Conservation (phyloP, 2,113 vertebrate species). For the Monopterus albus region DNA sequence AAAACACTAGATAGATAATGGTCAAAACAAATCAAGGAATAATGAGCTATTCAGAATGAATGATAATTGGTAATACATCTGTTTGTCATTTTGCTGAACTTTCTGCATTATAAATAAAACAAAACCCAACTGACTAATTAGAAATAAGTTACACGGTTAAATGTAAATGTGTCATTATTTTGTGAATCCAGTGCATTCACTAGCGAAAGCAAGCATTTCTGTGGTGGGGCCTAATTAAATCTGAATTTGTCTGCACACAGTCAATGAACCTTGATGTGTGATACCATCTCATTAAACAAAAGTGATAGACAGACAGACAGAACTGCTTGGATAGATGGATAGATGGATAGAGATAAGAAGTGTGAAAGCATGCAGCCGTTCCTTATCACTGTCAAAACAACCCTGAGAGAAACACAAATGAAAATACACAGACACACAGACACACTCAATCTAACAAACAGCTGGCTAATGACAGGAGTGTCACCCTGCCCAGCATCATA, state of each 20-base stretch:
- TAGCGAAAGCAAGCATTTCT: conserved; percentile 60
- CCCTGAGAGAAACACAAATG: conserved; percentile 30
- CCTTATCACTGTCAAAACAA: conserved; percentile 68
- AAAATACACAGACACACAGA: conserved; percentile 17
- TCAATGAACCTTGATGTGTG: conserved; percentile 82
- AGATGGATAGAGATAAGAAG: conserved; percentile 20
- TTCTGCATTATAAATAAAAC: conserved; percentile 71
- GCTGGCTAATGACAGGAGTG: conserved; percentile 76
- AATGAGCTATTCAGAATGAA: conserved; percentile 74
- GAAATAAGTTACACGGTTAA: conserved; percentile 79
- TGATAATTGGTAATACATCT: conserved; percentile 81
- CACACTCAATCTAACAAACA: conserved; percentile 65
- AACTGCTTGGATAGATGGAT: conserved; percentile 6
- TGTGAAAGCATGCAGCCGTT: conserved; percentile 24
- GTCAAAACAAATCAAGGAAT: conserved; percentile 65
- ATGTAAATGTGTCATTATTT: conserved; percentile 86
- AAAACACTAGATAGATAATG: conserved; percentile 57
- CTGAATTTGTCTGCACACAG: conserved; percentile 73
- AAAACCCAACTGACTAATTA: conserved; percentile 84
- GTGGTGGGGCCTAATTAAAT: conserved; percentile 79
- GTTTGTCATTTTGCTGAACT: conserved; percentile 84
- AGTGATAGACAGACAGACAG: conserved; percentile 46
- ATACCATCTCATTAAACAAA: conserved; percentile 82
- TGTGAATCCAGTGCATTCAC: conserved; percentile 48
- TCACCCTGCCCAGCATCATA: conserved; percentile 52